These are phyloP conservation scores for Laticauda colubrina DNA, from an alignment of 2,113 vertebrate species.

Conservation along the genomic window DNA sequence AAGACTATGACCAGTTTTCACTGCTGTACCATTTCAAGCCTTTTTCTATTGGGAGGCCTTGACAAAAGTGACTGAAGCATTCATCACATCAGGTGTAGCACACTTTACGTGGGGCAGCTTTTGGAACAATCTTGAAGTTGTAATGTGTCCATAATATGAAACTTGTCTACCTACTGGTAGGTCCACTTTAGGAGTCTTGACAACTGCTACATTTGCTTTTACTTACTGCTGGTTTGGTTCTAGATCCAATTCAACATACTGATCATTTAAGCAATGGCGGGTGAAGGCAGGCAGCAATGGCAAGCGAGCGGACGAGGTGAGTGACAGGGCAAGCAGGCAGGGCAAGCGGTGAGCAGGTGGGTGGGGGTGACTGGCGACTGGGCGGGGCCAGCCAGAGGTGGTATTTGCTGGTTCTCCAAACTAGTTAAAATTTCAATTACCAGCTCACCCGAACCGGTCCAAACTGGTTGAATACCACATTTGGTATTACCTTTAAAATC, in stretches of 20 bases:
- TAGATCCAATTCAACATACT: not conserved
- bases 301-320: too few species aligned
- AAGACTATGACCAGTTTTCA: not conserved
- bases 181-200: not conserved
- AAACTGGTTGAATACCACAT: too few species aligned
- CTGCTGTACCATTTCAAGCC: not conserved
- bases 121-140: not conserved
- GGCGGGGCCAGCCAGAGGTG: too few species aligned
- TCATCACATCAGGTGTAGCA: not conserved
- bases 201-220: not conserved
- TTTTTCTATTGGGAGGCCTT: not conserved
- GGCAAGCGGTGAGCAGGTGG: too few species aligned
- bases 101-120: not conserved
- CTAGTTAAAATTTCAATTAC: too few species aligned
- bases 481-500: too few species aligned
- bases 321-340: too few species aligned
- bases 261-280: too few species aligned
- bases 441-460: too few species aligned
- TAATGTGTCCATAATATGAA: not conserved
- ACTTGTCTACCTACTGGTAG: not conserved
- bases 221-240: not conserved
- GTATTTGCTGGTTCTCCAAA: too few species aligned
- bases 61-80: not conserved
- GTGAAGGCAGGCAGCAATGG: too few species aligned
- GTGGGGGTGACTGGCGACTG: too few species aligned